Evolutionary conservation across 2,888 invertebrate species (phyloP).

Genomic region (Epiblema foenella): DNA sequence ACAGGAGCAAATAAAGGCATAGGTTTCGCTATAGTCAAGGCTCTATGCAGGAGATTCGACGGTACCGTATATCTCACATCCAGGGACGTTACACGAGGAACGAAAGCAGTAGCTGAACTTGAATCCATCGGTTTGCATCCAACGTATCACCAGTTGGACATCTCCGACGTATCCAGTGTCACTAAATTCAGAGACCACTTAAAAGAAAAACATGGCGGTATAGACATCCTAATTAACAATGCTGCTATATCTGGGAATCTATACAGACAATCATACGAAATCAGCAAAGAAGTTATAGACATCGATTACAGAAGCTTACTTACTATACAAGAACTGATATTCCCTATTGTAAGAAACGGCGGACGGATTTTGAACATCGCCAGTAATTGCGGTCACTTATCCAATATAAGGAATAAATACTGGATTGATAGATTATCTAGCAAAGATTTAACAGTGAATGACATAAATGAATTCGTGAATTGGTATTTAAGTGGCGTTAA

Average conservation of each 20-base stretch:
- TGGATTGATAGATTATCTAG: constrained; percentile 66
- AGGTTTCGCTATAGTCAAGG: constrained; percentile 85
- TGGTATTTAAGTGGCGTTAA: constrained; percentile 84
- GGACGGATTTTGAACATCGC: constrained; percentile 91
- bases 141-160: constrained; percentile 87
- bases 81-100: constrained; percentile 81
- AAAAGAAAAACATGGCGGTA: constrained; percentile 84
- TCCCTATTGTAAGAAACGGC: constrained; percentile 87
- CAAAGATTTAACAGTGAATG: constrained; percentile 58
- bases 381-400: constrained; percentile 87
- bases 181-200: constrained; percentile 83
- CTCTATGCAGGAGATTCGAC: constrained; percentile 84
- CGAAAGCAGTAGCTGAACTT: constrained; percentile 79
- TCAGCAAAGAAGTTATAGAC: constrained; percentile 86
- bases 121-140: constrained; percentile 76
- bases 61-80: constrained; percentile 88
- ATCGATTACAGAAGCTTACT: constrained; percentile 89
- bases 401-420: constrained; percentile 79
- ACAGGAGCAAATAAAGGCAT: constrained; percentile 89
- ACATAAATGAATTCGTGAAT: constrained; percentile 83
- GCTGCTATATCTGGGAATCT: constrained; percentile 85
- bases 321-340: constrained; percentile 86
- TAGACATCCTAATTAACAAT: constrained; percentile 91
- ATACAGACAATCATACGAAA: constrained; percentile 53
- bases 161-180: constrained; percentile 85